phyloP scores from a whole-genome alignment of 2,113 vertebrate genomes.

The Egretta garzetta region DNA sequence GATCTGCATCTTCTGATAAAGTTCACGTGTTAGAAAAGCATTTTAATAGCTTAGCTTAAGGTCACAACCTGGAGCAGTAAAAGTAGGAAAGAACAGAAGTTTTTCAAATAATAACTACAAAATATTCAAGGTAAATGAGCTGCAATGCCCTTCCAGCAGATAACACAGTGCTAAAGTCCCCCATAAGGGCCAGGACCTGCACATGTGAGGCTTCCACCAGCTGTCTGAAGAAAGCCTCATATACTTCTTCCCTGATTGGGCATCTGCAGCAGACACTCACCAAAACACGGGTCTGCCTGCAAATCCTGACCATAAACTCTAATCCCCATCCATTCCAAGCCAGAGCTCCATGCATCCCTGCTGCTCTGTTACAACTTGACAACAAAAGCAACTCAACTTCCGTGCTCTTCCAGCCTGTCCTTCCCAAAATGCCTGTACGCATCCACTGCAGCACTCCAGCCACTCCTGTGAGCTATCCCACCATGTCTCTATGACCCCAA shows the following conservation, averaged over 20 bases:
- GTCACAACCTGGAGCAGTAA: not conserved
- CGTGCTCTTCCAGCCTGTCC: fast-evolving
- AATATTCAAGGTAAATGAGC: not conserved
- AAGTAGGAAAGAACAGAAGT: not conserved
- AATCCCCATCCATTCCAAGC: not conserved
- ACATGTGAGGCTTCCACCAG: not conserved
- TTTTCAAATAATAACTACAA: not conserved
- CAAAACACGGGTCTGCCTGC: not conserved
- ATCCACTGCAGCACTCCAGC: not conserved
- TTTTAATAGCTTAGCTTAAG: not conserved
- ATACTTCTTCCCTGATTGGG: not conserved
- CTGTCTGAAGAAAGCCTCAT: not conserved
- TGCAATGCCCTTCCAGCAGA: not conserved
- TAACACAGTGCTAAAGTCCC: fast-evolving
- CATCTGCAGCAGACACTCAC: not conserved
- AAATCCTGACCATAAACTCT: not conserved
- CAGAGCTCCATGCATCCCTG: not conserved
- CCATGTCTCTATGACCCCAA: fast-evolving
- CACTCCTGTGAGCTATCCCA: not conserved
- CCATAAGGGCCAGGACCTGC: not conserved
- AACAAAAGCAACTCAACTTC: fast-evolving
- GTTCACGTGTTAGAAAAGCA: not conserved
- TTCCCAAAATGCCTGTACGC: not conserved
- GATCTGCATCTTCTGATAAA: not conserved
- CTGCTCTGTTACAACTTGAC: not conserved